A percentile compares a stretch with the other conserved stretches of the same genome.
phyloP scores from a whole-genome alignment of 1,140 invertebrate species.

The Palaemon carinicauda region DNA sequence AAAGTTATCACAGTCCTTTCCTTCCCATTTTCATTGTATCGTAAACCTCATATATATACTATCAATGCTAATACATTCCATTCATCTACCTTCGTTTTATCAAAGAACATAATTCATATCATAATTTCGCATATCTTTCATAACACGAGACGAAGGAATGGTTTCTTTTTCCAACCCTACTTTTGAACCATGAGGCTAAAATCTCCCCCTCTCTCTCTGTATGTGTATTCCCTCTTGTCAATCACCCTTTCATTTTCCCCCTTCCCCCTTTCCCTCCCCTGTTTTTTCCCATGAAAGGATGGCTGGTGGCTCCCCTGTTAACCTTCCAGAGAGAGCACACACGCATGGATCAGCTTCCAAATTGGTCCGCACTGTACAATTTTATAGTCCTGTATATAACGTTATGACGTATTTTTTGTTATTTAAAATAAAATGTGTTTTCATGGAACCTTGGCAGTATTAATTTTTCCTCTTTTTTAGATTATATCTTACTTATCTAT shows the following conservation, averaged over 20 bases:
- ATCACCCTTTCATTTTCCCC: neutral
- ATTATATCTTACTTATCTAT: neutral
- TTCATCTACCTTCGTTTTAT: too few relatives aligned
- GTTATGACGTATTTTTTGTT: constrained; percentile 35
- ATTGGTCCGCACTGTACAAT: neutral
- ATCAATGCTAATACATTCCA: too few relatives aligned
- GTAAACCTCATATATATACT: too few relatives aligned
- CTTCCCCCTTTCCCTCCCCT: neutral
- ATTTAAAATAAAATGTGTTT: constrained; percentile 41
- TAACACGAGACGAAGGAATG: too few relatives aligned
- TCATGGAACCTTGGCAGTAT: neutral
- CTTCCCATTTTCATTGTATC: too few relatives aligned
- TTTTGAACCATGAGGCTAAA: neutral
- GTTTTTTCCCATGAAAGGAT: neutral
- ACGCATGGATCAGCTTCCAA: neutral
- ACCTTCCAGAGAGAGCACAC: neutral
- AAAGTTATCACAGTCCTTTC: too few relatives aligned
- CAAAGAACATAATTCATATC: too few relatives aligned
- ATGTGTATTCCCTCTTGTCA: neutral
- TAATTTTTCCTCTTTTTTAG: too few relatives aligned
- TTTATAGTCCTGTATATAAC: constrained; percentile 21
- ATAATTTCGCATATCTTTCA: too few relatives aligned
- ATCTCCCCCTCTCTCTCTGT: neutral
- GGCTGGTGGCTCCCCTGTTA: too few relatives aligned
- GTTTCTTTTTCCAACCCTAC: neutral